Base-by-base conservation (phyloP, 2,888 invertebrate genomes). In the Scaptomyza reducta region DNA sequence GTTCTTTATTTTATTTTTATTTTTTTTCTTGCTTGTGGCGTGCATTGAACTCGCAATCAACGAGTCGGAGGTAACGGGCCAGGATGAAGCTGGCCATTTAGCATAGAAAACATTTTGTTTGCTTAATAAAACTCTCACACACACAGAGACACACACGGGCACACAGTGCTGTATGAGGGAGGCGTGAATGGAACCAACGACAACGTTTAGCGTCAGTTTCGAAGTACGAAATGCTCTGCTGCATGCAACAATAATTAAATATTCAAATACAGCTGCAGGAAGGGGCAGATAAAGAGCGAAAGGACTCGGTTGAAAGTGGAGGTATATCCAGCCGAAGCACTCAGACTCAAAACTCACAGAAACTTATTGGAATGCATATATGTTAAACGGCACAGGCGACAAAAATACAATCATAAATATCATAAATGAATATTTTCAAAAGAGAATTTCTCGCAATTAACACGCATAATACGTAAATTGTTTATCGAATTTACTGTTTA, bases 211-310 rank as follows among this genome's bases (percentile, higher is more conserved):
- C 76, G 69, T 72, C 73, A 73, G 61, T 84, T 82, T 69, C 73
- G 63, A 85, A 82, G 82, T 81, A 87, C 70, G 79, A 81, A 87
- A 65, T 77, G 81, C 70, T 84, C 62, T 62, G 75, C 82, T 72
- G 76, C 87, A 78, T 68, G 78, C 81, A 76, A 81, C 38, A 73
- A 85, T 81, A 82, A 82, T 87, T 82, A 87, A 87, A 87, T 87
- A 82, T 82, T 87, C 82, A 82, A 82, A 82, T 87, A 78, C 53
- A 60, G 66, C 58, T 50, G 59, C 55, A 49, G 41, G 14, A 1
- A 38, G n/a, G 6, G 18, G 31, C n/a, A 18, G 11, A 13, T 41
- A 44, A 45, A 9, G 16, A 38, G 33, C 7, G 14, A 3, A 14
- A 14, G 14, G 35, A 35, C 35, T 35, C n/a, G n/a, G 31, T 27